Conservation (phyloP, 1,140 invertebrate species). For the Aradophagus sp. region DNA sequence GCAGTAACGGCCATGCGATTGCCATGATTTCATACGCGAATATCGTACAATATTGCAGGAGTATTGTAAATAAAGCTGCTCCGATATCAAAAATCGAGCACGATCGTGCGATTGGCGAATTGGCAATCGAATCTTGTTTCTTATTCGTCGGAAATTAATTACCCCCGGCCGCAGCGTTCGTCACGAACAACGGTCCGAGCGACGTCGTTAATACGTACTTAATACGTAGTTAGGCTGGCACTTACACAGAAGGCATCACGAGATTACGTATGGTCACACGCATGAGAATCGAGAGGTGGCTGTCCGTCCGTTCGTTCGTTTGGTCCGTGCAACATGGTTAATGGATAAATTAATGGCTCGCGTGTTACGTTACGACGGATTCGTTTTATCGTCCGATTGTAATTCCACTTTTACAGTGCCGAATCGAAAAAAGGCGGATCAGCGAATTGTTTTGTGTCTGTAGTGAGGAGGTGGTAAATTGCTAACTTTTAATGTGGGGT, state of each 20-base stretch:
- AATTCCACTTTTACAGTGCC: slow-evolving; percentile 42
- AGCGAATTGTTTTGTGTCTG: slow-evolving; percentile 7
- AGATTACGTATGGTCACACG: slow-evolving; percentile 10
- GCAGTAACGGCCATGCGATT: neutral
- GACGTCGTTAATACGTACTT: slow-evolving; percentile 59
- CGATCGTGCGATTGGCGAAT: slow-evolving; percentile 34
- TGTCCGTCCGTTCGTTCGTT: no score
- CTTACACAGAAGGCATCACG: slow-evolving; percentile 25
- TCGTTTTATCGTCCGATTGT: slow-evolving; percentile 59
- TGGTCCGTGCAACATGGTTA: no score
- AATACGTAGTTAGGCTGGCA: slow-evolving; percentile 52
- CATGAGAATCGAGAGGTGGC: slow-evolving; percentile 46
- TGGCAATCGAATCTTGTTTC: slow-evolving; percentile 61
- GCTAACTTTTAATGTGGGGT: no score
- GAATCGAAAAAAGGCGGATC: slow-evolving; percentile 9
- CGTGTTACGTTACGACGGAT: slow-evolving; percentile 55
- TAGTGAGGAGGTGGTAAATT: no score
- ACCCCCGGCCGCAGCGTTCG: slow-evolving; percentile 49
- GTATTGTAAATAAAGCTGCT: no score
- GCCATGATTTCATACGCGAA: no score
- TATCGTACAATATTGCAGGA: no score
- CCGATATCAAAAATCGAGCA: neutral
- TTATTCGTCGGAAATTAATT: slow-evolving; percentile 64
- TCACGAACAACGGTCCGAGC: slow-evolving; percentile 47
- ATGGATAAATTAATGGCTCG: slow-evolving; percentile 64